Evolutionary conservation across 1,140 invertebrate species (phyloP).

Genomic region (Papilio aristodemus): DNA sequence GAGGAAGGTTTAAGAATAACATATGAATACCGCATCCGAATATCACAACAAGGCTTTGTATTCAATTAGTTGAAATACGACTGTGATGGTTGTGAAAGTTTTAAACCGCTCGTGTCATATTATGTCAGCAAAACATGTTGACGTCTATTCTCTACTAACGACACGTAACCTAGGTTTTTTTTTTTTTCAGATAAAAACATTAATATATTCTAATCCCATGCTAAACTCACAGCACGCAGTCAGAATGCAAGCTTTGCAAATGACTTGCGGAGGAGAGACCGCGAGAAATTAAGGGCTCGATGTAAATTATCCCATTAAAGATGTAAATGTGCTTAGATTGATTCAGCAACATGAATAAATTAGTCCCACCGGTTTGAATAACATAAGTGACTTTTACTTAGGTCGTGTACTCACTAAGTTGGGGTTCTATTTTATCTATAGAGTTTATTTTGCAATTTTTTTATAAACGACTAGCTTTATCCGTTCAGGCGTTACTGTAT

Average conservation of each 20-base stretch:
- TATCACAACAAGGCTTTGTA: no score
- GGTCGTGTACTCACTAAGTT: not conserved
- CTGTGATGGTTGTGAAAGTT: no score
- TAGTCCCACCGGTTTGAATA: conserved; percentile 24
- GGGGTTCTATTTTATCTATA: not conserved
- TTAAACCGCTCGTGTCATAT: no score
- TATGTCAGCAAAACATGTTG: no score
- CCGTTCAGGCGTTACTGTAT: no score
- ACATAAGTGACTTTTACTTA: conserved; percentile 29
- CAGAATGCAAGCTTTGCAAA: conserved; percentile 17
- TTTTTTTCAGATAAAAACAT: conserved; percentile 1
- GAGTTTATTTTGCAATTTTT: no score
- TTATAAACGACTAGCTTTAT: no score
- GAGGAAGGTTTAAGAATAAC: no score
- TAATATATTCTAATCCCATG: not conserved
- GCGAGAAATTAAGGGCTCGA: conserved; percentile 23
- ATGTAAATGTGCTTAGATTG: conserved; percentile 32
- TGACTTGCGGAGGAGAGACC: conserved; percentile 11
- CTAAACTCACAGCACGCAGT: not conserved
- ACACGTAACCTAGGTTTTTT: no score
- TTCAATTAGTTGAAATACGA: no score
- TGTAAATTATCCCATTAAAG: conserved; percentile 28
- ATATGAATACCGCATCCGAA: no score
- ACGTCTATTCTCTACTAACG: no score
- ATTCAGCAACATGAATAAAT: conserved; percentile 31